These are phyloP conservation scores for Anolis carolinensis DNA, from an alignment of 2,113 vertebrate species.

Conservation along the genomic window DNA sequence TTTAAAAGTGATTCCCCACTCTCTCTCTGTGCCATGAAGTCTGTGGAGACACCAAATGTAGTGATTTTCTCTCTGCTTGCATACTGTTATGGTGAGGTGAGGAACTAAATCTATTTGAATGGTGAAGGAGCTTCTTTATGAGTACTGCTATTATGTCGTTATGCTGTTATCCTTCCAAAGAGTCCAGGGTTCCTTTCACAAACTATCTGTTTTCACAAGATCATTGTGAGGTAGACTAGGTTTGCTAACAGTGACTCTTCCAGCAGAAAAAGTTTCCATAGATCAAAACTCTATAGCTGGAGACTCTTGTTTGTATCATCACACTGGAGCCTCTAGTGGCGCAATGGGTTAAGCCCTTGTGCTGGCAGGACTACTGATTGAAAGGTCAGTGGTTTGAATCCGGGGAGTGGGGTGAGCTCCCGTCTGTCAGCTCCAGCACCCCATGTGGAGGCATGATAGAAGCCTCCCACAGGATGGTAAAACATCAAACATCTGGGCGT, in stretches of 20 bases:
- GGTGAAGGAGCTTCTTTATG: constrained; percentile 36
- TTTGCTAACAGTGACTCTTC: neutral
- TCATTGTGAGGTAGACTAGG: neutral
- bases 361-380: too few relatives aligned
- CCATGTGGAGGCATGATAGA: too few relatives aligned
- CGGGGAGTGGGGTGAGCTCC: too few relatives aligned
- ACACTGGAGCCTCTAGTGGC: too few relatives aligned
- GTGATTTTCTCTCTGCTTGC: constrained; percentile 30
- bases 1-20: neutral
- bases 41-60: neutral
- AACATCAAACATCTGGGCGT: too few relatives aligned
- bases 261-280: neutral
- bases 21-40: constrained; percentile 18
- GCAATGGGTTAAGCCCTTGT: too few relatives aligned
- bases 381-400: too few relatives aligned
- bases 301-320: too few relatives aligned
- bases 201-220: neutral
- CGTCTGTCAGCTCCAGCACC: too few relatives aligned
- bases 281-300: neutral
- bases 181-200: neutral
- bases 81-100: neutral
- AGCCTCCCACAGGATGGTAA: too few relatives aligned
- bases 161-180: neutral
- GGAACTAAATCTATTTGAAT: constrained; percentile 39
- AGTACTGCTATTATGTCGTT: constrained; percentile 20